Conservation (phyloP, 1,140 invertebrate species). For the Octopus bimaculoides region DNA sequence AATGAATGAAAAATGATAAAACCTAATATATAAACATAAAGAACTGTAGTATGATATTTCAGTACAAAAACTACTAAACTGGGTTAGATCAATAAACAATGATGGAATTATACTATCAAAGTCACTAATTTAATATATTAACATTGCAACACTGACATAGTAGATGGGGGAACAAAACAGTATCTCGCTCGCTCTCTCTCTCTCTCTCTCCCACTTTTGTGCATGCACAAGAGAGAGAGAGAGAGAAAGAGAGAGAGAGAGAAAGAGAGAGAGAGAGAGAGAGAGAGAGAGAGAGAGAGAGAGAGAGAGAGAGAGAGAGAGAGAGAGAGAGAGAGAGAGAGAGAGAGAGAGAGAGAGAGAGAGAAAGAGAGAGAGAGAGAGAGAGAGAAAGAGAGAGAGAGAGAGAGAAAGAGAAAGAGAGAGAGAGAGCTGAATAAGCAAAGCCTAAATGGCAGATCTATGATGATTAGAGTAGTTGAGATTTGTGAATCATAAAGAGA, state of each 20-base stretch:
- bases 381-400: not conserved
- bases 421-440: no score
- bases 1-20: no score
- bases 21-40: no score
- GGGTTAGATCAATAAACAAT: conserved; percentile 13
- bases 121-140: not conserved
- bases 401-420: no score
- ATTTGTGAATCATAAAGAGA: no score
- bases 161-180: not conserved
- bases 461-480: no score
- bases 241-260: conserved; percentile 8
- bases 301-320: conserved; percentile 8
- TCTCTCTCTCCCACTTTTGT: no score
- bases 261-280: conserved; percentile 15
- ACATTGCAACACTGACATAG: not conserved
- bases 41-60: no score
- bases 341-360: conserved; percentile 15
- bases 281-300: conserved; percentile 19
- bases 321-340: conserved; percentile 16
- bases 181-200: no score
- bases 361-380: conserved; percentile 11
- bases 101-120: conserved; percentile 12
- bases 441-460: no score
- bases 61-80: conserved; percentile 19
- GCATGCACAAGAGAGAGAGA: not conserved